Evolutionary conservation across 2,113 vertebrate species (phyloP), one percentile per base, ranked within the genome.

Genomic region (Thymallus thymallus): DNA sequence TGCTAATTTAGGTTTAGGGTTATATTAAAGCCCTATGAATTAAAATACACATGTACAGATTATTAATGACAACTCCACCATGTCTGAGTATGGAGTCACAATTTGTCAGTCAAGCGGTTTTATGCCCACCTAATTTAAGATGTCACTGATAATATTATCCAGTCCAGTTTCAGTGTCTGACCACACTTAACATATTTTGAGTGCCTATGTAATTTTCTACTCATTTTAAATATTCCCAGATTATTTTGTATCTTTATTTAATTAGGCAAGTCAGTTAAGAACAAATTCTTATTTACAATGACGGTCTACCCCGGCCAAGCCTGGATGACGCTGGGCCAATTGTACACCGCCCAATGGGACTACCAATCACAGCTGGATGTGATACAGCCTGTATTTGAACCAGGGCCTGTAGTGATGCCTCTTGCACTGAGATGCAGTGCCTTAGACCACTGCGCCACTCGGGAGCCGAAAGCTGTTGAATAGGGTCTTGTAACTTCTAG

Each of bases 101-200:
- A 80, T 89, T 86, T 86, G 80, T 90, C 66, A 79, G 70, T 26
- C 83, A 86, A 24, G 73, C 64, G 80, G 80, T 88, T 82, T 20
- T 75, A 76, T 20, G 55, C 14, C 29, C 67, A 80, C 60, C 79
- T 86, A 74, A 76, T 82, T 60, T 6, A 23, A 9, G n/a, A 60
- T 60, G 79, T 75, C 79, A 76, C 76, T 82, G 77, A 86, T 86
- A 81, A 87, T 81, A 51, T 80, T 78, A 82, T 83, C 79, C 61
- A 45, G 72, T 73, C 61, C 62, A 3, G 71, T 74, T 74, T 85
- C 4, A 16, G 12, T 69, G 23, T 41, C 10, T 48, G 69, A 67
- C 45, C 18, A 20, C 63, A 74, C 51, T 51, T 26, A 72, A 72
- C 75, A 56, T 83, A 61, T 64, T 79, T 75, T 9, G n/a, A 68